Evolutionary conservation across 2,797 vertebrate species (phyloP).

Genomic region (Ctenochaetus hawaiiensis): DNA sequence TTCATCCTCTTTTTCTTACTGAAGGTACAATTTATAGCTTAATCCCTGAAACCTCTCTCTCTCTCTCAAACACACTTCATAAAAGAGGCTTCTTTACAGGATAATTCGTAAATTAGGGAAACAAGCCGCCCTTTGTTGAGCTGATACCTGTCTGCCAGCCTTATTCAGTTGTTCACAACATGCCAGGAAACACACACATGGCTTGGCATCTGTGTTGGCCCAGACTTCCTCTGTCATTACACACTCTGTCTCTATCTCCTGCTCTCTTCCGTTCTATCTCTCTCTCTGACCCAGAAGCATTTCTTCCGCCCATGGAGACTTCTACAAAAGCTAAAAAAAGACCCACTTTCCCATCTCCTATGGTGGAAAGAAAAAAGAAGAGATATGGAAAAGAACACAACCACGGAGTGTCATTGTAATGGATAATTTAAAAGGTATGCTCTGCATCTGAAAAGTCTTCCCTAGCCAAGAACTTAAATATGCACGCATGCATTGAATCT

Average conservation of each 20-base stretch:
- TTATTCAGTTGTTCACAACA: constrained; percentile 52
- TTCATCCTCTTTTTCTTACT: background rate
- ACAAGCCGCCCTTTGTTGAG: constrained; percentile 66
- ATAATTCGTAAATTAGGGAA: constrained; percentile 62
- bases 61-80: background rate
- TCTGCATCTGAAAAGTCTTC: constrained; percentile 41
- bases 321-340: constrained; percentile 78
- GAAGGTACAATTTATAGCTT: background rate
- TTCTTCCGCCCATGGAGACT: constrained; percentile 73
- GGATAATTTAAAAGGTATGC: constrained; percentile 73
- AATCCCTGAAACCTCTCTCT: background rate
- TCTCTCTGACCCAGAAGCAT: constrained; percentile 79
- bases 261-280: constrained; percentile 25
- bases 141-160: constrained; percentile 70
- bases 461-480: constrained; percentile 35
- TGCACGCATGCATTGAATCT: constrained; percentile 43
- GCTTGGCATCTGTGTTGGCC: constrained; percentile 57
- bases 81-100: constrained; percentile 41
- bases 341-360: constrained; percentile 67
- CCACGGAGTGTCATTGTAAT: constrained; percentile 69
- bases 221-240: constrained; percentile 54
- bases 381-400: constrained; percentile 48
- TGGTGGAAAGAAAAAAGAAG: constrained; percentile 56
- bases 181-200: constrained; percentile 51
- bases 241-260: constrained; percentile 34